Conservation (phyloP, 92 coral and sea anemone genomes). For the Porites divaricata region DNA sequence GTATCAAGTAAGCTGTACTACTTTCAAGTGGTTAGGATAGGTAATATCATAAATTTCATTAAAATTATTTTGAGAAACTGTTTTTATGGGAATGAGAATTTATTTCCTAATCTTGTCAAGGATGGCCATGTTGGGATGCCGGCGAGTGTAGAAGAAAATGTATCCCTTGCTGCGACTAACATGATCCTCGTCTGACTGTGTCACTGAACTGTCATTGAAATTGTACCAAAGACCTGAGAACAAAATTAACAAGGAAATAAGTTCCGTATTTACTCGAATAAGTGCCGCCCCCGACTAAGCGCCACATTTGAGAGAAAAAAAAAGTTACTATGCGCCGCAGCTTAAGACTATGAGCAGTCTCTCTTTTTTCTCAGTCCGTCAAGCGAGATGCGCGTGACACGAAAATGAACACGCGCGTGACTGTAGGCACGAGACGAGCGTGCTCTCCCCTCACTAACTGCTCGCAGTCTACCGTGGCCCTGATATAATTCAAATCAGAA, state of each 20-base stretch:
- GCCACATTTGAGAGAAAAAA: no score
- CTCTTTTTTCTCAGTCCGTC: no score
- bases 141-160: slow-evolving; percentile 96
- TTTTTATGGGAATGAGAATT: neutral
- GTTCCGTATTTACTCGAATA: neutral
- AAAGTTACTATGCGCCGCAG: no score
- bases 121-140: slow-evolving; percentile 94
- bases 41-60: neutral
- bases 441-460: no score
- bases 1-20: neutral
- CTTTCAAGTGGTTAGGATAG: neutral
- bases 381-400: no score
- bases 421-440: no score
- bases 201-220: slow-evolving; percentile 96
- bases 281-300: no score
- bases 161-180: slow-evolving; percentile 94
- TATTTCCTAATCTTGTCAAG: slow-evolving; percentile 89
- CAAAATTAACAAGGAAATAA: neutral
- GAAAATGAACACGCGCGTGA: no score
- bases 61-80: neutral
- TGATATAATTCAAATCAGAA: no score
- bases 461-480: no score
- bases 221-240: slow-evolving; percentile 91
- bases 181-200: slow-evolving; percentile 83
- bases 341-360: no score